Evolutionary conservation across 2,113 vertebrate genomes (phyloP).

Genomic region (Pseudorasbora parva): DNA sequence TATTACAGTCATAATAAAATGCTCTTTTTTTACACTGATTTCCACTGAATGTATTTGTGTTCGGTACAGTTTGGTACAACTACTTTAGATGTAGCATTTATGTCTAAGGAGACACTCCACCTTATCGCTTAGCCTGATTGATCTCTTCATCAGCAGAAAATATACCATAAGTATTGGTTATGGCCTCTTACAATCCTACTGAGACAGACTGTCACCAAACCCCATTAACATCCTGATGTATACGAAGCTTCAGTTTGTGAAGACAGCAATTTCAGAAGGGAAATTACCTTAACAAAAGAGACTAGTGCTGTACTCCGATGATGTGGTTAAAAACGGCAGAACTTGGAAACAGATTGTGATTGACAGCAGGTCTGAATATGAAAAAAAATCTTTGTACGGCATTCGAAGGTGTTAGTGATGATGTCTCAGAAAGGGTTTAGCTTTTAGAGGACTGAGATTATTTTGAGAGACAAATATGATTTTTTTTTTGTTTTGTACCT

Average conservation of each 20-base stretch:
- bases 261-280: conserved; percentile 53
- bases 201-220: conserved; percentile 54
- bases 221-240: conserved; percentile 54
- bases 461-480: background rate
- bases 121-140: conserved; percentile 54
- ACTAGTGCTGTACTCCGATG: conserved; percentile 13
- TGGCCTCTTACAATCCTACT: conserved; percentile 52
- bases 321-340: background rate
- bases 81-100: background rate
- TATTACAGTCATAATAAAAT: background rate
- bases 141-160: conserved; percentile 55
- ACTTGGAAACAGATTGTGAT: conserved; percentile 33
- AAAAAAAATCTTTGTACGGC: background rate
- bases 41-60: background rate
- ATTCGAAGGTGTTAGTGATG: background rate
- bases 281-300: conserved; percentile 49
- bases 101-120: conserved; percentile 17
- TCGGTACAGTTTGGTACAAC: background rate
- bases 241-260: conserved; percentile 43
- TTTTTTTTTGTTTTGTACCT: background rate
- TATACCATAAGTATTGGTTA: conserved; percentile 50
- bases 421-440: conserved; percentile 8
- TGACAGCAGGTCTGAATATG: conserved; percentile 36
- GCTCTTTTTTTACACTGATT: background rate
- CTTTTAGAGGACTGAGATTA: conserved; percentile 11